Conservation (phyloP, 2,888 invertebrate species). For the Agriotes lineatus region DNA sequence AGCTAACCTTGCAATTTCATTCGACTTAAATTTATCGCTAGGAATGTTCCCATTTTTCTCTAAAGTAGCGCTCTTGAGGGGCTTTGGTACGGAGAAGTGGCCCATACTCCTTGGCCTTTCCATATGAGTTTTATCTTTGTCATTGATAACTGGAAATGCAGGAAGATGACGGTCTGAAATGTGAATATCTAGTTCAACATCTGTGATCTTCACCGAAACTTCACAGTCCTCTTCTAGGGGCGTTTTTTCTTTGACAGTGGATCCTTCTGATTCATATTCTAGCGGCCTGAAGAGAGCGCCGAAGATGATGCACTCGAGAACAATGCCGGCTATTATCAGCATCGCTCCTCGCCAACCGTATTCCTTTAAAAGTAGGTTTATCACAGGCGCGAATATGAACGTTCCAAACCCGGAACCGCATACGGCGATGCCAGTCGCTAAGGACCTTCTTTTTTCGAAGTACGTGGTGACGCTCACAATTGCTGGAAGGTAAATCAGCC, state of each 20-base stretch:
- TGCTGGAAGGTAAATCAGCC: constrained; percentile 97
- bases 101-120: constrained; percentile 73
- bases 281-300: constrained; percentile 93
- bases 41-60: constrained; percentile 53
- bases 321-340: constrained; percentile 85
- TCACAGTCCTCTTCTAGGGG: constrained; percentile 39
- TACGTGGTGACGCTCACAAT: constrained; percentile 98
- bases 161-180: constrained; percentile 58
- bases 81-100: constrained; percentile 64
- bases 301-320: constrained; percentile 89
- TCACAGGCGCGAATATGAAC: constrained; percentile 88
- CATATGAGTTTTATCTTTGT: constrained; percentile 59
- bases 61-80: constrained; percentile 41
- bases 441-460: constrained; percentile 93
- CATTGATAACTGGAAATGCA: constrained; percentile 41
- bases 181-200: constrained; percentile 62
- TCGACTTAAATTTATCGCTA: constrained; percentile 50
- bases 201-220: constrained; percentile 54
- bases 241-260: constrained; percentile 9
- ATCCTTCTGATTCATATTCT: constrained; percentile 59
- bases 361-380: constrained; percentile 74
- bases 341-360: constrained; percentile 92
- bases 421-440: constrained; percentile 96
- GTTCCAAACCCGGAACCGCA: constrained; percentile 98
- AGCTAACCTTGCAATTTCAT: constrained; percentile 70